Percentiles rank a stretch among this genome's conserved stretches.
These are phyloP conservation scores for Coregonus clupeaformis DNA, from an alignment of 2,113 vertebrate species.

Conservation along the genomic window DNA sequence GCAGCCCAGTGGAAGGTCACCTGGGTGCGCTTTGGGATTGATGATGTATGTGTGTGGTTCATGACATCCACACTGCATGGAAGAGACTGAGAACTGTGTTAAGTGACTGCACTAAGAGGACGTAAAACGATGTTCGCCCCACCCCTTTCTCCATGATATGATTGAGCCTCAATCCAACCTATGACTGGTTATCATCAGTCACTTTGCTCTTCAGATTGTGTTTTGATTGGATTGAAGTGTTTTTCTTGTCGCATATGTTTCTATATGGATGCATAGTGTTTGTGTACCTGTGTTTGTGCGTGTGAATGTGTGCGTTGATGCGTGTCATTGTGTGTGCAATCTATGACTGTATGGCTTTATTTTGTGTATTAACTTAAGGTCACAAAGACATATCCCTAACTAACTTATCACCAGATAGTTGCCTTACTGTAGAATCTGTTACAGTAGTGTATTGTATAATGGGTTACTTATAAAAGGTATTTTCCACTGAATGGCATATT, in stretches of 20 bases:
- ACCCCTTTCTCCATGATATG: too few species aligned
- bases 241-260: not conserved
- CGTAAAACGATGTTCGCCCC: not conserved
- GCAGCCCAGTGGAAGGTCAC: too few species aligned
- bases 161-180: not conserved
- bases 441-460: not conserved
- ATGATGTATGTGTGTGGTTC: not conserved
- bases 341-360: not conserved
- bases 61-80: not conserved
- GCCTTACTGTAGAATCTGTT: not conserved
- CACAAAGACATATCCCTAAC: not conserved
- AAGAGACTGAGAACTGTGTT: not conserved
- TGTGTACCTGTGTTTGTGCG: too few species aligned
- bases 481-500: not conserved
- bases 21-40: not conserved
- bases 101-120: not conserved
- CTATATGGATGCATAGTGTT: not conserved
- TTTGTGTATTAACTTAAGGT: not conserved
- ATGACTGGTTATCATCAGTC: conserved; percentile 11
- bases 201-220: conserved; percentile 7
- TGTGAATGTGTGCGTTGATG: not conserved
- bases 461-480: not conserved
- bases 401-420: not conserved
- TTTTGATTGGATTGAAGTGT: not conserved
- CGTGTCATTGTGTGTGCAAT: not conserved